Evolutionary conservation across 2,888 invertebrate genomes (phyloP).

Genomic region (Lepidocyrtinus sp.): DNA sequence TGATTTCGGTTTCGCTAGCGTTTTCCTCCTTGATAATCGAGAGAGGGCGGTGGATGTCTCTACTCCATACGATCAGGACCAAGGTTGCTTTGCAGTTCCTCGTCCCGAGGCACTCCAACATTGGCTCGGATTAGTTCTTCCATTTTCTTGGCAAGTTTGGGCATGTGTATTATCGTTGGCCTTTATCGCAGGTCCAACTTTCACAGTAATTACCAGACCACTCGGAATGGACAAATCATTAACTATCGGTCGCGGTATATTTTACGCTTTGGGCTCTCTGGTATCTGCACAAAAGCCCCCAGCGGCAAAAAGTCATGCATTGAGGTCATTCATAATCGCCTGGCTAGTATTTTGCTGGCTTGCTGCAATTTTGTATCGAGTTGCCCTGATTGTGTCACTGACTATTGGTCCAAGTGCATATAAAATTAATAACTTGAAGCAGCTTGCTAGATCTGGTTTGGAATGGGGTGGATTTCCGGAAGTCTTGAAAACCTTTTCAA

Average conservation of each 20-base stretch:
- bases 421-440: constrained; percentile 62
- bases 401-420: constrained; percentile 65
- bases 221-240: constrained; percentile 64
- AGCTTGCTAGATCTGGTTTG: constrained; percentile 64
- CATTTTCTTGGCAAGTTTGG: constrained; percentile 70
- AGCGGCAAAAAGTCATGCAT: constrained; percentile 63
- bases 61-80: constrained; percentile 67
- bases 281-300: constrained; percentile 63
- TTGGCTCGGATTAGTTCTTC: constrained; percentile 67
- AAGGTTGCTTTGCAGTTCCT: constrained; percentile 69
- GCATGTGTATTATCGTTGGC: constrained; percentile 68
- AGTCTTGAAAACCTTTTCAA: constrained; percentile 65
- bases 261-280: constrained; percentile 67
- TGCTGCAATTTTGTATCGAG: constrained; percentile 65
- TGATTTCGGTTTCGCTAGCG: constrained; percentile 67
- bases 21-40: constrained; percentile 65
- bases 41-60: constrained; percentile 67
- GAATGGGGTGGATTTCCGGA: constrained; percentile 66
- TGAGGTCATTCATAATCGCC: constrained; percentile 65
- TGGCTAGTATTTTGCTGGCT: constrained; percentile 70
- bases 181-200: constrained; percentile 67
- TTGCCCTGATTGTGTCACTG: constrained; percentile 68
- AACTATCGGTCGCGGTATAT: constrained; percentile 64
- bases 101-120: constrained; percentile 68
- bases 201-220: constrained; percentile 65